Evolutionary conservation across 2,888 invertebrate species (phyloP), one percentile per base, ranked within the genome.

Genomic region (Aphidoletes aphidimyza): DNA sequence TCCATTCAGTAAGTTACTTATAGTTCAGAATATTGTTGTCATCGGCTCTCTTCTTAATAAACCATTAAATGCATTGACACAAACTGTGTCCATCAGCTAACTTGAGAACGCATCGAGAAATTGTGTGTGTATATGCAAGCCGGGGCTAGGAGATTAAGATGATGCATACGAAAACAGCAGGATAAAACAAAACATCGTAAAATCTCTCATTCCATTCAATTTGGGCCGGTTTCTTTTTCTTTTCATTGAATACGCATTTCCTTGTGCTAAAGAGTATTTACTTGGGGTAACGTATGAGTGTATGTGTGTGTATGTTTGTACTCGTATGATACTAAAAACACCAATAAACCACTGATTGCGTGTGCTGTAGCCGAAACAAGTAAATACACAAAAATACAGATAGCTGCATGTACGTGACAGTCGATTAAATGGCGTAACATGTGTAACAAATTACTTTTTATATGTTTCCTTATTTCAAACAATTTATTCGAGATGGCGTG

Each of bases 391-490:
- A 34, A n/a, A 69, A 69, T 69, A 30, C 1, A 69, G 69, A 69
- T 54, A 54, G 54, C 22, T 54, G 54, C n/a, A 54, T 69, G 69
- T 69, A 69, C 69, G 69, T 69, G 39, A 81, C 39, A 81, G 37
- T 39, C 37, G 39, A 37, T 81, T 39, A 81, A 39, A 81, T 69
- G 39, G 22, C 22, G 81, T 37, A 81, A 81, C 81, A 81, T 37
- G n/a, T 81, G 81, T 81, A 81, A 39, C 81, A 81, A 81, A 81
- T 81, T 37, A 39, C 81, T 37, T 37, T 81, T 81, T 34, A 30
- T 69, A 69, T 3, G 30, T 69, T 81, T 37, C 37, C 39, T 81
- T 78, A 36, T 30, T 37, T 81, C 81, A n/a, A 37, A 22, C 39
- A 37, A 37, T 81, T 81, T 81, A 37, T 37, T 36, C 22, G 81